Evolutionary conservation across 2,113 vertebrate species (phyloP).

Genomic region (Bothrops jararaca): DNA sequence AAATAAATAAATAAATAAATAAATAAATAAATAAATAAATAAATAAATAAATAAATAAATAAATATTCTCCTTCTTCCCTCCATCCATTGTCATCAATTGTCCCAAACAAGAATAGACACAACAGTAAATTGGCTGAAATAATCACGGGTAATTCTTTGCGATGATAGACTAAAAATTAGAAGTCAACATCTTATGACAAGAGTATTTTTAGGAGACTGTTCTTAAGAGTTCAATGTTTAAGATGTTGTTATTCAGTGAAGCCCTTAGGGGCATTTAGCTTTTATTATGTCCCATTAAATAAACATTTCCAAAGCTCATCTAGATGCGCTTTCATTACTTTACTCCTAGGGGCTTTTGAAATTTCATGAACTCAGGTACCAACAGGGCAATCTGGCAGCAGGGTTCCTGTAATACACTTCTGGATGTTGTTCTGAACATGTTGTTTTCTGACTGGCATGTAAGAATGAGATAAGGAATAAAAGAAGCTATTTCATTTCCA

Average conservation of each 20-base stretch:
- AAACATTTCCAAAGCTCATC: slow-evolving; percentile 15
- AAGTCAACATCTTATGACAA: neutral
- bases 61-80: too few relatives aligned
- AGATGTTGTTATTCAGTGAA: neutral
- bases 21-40: neutral
- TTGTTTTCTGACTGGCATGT: neutral
- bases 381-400: neutral
- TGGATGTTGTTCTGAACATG: neutral
- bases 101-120: neutral
- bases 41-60: neutral
- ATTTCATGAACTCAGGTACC: neutral
- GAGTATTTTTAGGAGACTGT: neutral
- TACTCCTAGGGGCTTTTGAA: neutral
- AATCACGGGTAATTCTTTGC: neutral
- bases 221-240: neutral
- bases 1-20: too few relatives aligned
- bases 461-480: neutral
- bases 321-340: slow-evolving; percentile 1
- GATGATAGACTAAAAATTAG: neutral
- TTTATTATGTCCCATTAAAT: neutral
- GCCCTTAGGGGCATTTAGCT: neutral
- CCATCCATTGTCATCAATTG: neutral
- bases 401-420: neutral
- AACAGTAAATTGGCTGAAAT: neutral
- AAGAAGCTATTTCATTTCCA: neutral